Percentiles rank a stretch among this genome's conserved stretches.
Evolutionary conservation across 2,888 invertebrate genomes (phyloP).

Genomic region (Drosophila flavopinicola): DNA sequence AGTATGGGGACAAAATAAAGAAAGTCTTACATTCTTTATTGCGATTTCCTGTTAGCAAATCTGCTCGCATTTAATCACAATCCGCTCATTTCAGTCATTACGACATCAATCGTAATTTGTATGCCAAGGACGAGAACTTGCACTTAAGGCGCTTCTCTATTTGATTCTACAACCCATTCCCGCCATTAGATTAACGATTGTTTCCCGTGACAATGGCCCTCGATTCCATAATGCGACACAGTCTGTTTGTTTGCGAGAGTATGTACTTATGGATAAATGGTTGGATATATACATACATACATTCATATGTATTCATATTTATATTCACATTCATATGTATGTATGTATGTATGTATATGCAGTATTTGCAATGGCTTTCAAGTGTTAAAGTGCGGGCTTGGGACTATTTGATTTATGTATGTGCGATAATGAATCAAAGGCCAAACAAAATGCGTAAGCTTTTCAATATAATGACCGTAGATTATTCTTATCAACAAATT

Average conservation of each 20-base stretch:
- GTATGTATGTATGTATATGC: background rate
- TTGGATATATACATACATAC: background rate
- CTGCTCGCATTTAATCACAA: background rate
- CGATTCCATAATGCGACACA: background rate
- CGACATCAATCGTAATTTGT: conserved; percentile 9
- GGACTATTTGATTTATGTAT: conserved; percentile 37
- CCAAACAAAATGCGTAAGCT: conserved; percentile 17
- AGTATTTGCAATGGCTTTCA: conserved; percentile 11
- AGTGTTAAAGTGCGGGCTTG: conserved; percentile 1
- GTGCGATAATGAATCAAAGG: conserved; percentile 42
- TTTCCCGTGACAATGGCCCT: conserved; percentile 1
- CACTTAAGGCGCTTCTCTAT: conserved; percentile 3
- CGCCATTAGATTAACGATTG: conserved; percentile 3
- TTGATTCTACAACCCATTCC: background rate
- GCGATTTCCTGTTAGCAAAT: background rate
- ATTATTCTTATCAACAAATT: conserved; percentile 30
- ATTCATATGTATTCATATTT: background rate
- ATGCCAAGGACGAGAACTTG: conserved; percentile 6
- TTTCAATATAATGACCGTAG: conserved; percentile 22
- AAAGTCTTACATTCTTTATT: no score
- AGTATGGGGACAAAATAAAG: no score
- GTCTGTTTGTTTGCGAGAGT: background rate
- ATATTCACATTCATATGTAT: no score
- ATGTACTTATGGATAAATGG: background rate
- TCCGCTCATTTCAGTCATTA: background rate